Percentiles rank a stretch among this genome's conserved stretches.
Conservation (phyloP, 2,113 vertebrate species). For the Seriola rivoliana region DNA sequence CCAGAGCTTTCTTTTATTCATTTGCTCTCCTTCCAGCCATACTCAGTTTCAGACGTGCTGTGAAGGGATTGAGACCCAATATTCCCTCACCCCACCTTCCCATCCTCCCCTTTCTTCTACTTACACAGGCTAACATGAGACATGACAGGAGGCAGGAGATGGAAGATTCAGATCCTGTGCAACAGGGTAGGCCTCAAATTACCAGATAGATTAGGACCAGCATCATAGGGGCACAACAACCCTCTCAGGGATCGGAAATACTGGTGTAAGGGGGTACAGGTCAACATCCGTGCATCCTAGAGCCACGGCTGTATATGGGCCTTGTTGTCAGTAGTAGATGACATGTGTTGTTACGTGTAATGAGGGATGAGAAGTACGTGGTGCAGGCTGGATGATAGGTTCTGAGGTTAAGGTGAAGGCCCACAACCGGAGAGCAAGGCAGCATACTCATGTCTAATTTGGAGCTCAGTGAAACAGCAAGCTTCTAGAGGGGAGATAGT, state of each 20-base stretch:
- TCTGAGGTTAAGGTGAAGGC: conserved; percentile 28
- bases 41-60: conserved; percentile 28
- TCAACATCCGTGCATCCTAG: conserved; percentile 14
- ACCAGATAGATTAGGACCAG: conserved; percentile 43
- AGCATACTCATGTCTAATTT: conserved; percentile 17
- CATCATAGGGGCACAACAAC: conserved; percentile 18
- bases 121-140: conserved; percentile 39
- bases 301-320: conserved; percentile 21
- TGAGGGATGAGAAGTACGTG: conserved; percentile 17
- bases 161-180: conserved; percentile 27
- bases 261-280: conserved; percentile 17
- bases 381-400: conserved; percentile 20
- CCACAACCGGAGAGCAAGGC: conserved; percentile 1
- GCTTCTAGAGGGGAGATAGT: neutral
- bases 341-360: conserved; percentile 24
- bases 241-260: conserved; percentile 33
- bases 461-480: neutral
- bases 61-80: conserved; percentile 49
- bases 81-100: conserved; percentile 9
- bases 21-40: conserved; percentile 3
- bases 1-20: conserved; percentile 30
- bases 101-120: neutral
- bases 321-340: conserved; percentile 2
- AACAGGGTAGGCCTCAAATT: conserved; percentile 37
- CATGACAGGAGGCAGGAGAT: conserved; percentile 33